Evolutionary conservation across 64 coral and sea anemone genomes (phyloP).

Genomic region (Exaiptasia diaphana): DNA sequence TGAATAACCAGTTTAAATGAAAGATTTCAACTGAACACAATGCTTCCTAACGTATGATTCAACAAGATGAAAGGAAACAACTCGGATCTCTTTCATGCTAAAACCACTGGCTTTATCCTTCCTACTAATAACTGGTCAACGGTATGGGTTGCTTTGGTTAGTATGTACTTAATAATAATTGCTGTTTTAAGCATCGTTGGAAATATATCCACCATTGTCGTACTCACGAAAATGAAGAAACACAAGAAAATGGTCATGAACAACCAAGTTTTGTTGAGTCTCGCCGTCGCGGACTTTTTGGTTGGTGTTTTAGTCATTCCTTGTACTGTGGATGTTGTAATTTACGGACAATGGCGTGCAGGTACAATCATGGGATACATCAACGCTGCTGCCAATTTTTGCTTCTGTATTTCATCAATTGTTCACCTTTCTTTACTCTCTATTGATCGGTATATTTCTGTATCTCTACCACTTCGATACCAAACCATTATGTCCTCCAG

Average conservation of each 20-base stretch:
- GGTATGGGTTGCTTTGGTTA: not conserved
- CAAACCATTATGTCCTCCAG: slow-evolving; percentile 18
- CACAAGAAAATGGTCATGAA: slow-evolving; percentile 50
- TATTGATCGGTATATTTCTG: slow-evolving; percentile 63
- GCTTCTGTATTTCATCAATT: slow-evolving; percentile 87
- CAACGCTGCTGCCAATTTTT: slow-evolving; percentile 78
- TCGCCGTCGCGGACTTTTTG: slow-evolving; percentile 63
- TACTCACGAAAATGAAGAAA: slow-evolving; percentile 3
- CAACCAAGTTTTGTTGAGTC: slow-evolving; percentile 62
- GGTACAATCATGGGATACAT: slow-evolving; percentile 62
- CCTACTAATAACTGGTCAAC: not conserved
- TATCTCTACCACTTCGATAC: slow-evolving; percentile 47
- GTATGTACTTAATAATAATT: slow-evolving; percentile 36
- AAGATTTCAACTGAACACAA: too few species aligned
- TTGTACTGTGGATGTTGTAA: slow-evolving; percentile 58
- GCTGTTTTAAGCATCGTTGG: slow-evolving; percentile 51
- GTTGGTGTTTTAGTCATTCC: slow-evolving; percentile 75
- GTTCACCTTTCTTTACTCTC: slow-evolving; percentile 78
- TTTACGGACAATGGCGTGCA: slow-evolving; percentile 54
- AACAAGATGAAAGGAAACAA: too few species aligned
- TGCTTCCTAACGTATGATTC: too few species aligned
- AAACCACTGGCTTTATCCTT: not conserved
- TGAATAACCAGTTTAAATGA: too few species aligned
- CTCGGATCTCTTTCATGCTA: not conserved
- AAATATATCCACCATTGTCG: slow-evolving; percentile 52